These are phyloP conservation scores for Platypus cylindrus DNA, from an alignment of 2,888 invertebrate genomes.

Conservation along the genomic window DNA sequence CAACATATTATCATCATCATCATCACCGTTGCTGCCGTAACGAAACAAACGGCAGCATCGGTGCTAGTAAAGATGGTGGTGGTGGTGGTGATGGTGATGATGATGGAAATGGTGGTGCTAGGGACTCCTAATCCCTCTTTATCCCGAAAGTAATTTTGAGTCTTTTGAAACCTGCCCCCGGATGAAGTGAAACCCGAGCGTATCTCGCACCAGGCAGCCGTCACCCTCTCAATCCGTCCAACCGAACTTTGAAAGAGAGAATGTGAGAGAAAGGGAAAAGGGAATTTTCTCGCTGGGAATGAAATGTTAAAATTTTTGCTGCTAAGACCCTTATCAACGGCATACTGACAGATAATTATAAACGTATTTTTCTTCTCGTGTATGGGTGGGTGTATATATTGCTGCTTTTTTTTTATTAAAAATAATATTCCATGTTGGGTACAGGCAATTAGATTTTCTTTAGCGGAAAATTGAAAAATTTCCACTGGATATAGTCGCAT, in stretches of 20 bases:
- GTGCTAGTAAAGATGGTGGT: no score
- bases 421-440: no score
- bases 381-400: no score
- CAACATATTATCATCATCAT: slow-evolving; percentile 6
- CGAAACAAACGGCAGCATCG: slow-evolving; percentile 18
- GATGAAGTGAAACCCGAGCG: slow-evolving; percentile 20
- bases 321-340: slow-evolving; percentile 12
- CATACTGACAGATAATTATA: slow-evolving; percentile 14
- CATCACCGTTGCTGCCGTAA: slow-evolving; percentile 8
- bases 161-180: slow-evolving; percentile 44
- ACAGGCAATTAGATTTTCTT: no score
- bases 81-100: no score
- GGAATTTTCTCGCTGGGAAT: slow-evolving; percentile 16
- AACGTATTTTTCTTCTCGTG: slow-evolving; percentile 12
- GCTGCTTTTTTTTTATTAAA: no score
- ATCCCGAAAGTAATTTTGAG: slow-evolving; percentile 52
- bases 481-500: no score
- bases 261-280: slow-evolving; percentile 11
- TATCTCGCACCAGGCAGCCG: slow-evolving; percentile 17
- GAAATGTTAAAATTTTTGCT: slow-evolving; percentile 15
- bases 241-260: no score
- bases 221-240: slow-evolving; percentile 15
- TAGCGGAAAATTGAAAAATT: no score
- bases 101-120: no score
- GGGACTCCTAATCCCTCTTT: slow-evolving; percentile 47